These are phyloP conservation scores for Trypoxylus dichotomus DNA, from an alignment of 1,140 invertebrate genomes.

Conservation along the genomic window DNA sequence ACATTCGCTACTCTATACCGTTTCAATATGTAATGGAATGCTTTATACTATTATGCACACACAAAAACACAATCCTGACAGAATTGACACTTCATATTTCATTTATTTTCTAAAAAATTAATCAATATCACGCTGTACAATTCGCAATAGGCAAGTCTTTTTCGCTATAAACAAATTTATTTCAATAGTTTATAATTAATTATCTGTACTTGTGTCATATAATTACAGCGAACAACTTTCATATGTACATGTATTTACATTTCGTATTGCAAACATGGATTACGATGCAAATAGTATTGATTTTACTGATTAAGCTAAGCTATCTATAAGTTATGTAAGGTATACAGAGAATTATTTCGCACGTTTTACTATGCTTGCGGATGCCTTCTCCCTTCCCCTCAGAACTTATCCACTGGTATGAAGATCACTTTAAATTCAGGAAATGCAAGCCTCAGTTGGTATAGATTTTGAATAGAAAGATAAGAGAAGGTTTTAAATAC, in stretches of 20 bases:
- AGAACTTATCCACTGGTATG: too few relatives aligned
- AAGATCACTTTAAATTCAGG: too few relatives aligned
- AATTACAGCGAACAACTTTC: slow-evolving; percentile 1
- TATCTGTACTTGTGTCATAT: not conserved
- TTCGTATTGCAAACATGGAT: not conserved
- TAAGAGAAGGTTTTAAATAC: too few relatives aligned
- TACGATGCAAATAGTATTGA: slow-evolving; percentile 11
- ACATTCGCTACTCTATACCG: not conserved
- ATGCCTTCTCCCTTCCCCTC: too few relatives aligned
- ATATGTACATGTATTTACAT: not conserved
- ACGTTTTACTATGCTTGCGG: too few relatives aligned
- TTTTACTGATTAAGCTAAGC: not conserved
- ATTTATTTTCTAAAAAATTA: not conserved
- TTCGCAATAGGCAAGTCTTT: not conserved
- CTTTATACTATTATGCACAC: not conserved
- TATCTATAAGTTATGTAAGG: not conserved
- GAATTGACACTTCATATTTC: not conserved
- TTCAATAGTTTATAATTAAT: slow-evolving; percentile 6
- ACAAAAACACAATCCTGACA: not conserved
- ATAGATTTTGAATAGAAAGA: too few relatives aligned
- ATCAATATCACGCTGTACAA: not conserved
- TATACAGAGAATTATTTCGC: too few relatives aligned
- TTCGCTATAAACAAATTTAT: not conserved
- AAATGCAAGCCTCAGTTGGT: too few relatives aligned
- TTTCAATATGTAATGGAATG: not conserved